Evolutionary conservation across 23 tunicate genomes (phyloP).

Genomic region (Pegea sp.): DNA sequence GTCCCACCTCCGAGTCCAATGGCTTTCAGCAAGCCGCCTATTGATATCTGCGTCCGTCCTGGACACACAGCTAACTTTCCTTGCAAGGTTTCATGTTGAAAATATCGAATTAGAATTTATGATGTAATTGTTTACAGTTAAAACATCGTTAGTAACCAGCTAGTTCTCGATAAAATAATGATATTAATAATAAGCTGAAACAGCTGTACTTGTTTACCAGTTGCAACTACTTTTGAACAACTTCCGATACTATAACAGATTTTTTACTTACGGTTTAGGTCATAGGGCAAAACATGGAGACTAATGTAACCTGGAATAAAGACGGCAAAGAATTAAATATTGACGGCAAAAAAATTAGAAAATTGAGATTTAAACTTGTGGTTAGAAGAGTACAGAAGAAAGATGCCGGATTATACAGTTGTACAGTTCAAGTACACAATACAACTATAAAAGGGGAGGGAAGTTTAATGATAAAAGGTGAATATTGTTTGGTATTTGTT

Average conservation of each 20-base stretch:
- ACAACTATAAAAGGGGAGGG: slow-evolving; percentile 40
- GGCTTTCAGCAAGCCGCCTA: slow-evolving; percentile 57
- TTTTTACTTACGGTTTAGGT: slow-evolving; percentile 7
- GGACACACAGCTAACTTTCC: slow-evolving; percentile 61
- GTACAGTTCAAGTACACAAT: slow-evolving; percentile 12
- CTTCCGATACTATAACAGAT: background rate
- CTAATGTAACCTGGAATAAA: slow-evolving; percentile 67
- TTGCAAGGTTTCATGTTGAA: too few relatives aligned
- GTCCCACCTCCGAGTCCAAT: slow-evolving; percentile 57
- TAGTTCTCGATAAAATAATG: too few relatives aligned
- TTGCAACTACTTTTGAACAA: too few relatives aligned
- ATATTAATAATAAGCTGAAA: too few relatives aligned
- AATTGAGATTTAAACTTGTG: slow-evolving; percentile 19
- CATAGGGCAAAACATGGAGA: slow-evolving; percentile 11
- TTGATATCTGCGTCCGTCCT: slow-evolving; percentile 35
- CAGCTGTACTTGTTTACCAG: too few relatives aligned
- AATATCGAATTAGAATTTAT: too few relatives aligned
- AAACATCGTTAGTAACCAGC: too few relatives aligned
- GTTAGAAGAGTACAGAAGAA: slow-evolving; percentile 9
- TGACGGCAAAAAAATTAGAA: slow-evolving; percentile 9
- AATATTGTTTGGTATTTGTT: too few relatives aligned
- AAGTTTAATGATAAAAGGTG: slow-evolving; percentile 65
- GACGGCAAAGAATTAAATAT: slow-evolving; percentile 15
- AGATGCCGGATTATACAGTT: slow-evolving; percentile 57
- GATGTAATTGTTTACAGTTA: too few relatives aligned